Evolutionary conservation across 2,888 invertebrate species (phyloP), one percentile per base, ranked within the genome.

Genomic region (Danaus chrysippus): DNA sequence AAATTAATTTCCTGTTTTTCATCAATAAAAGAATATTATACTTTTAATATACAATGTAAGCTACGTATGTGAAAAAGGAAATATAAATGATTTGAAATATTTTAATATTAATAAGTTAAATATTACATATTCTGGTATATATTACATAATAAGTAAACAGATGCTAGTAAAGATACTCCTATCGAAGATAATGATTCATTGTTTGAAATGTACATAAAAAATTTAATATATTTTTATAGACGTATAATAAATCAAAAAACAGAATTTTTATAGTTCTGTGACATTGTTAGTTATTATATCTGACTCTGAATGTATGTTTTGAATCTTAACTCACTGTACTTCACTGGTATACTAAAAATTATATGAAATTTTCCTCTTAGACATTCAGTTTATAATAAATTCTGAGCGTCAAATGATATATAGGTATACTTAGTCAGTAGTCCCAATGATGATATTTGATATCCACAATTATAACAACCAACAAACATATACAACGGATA

Each of bases 271-370:
- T 49, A 17, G 17, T 17, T 49, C 49, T 11, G 17, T 49, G 17
- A 71, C 71, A 71, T 64, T 69, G 71, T 71, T 62, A 66, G 55
- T 49, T 23, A 54, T 59, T 70, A 66, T 68, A 69, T 70, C 70
- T 67, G 65, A 62, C 62, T 67, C 69, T 70, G 64, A 71, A 69
- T 62, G 67, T 62, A 61, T 61, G 69, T 67, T 66, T 70, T 69
- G 65, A 66, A 65, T 63, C 63, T 57, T 49, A 17, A 56, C 53
- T 17, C 49, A 17, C 49, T 49, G 17, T 49, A 49, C 49, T 49
- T 17, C 17, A 49, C 10, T 17, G 17, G 13, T 12, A 0, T 49
- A 49, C n/a, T 49, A 49, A 17, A 46, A 17, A 0, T 46, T 17
- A 49, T 49, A 49, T 49, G 10, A 17, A 15, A 6, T 46, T 49